Base-by-base conservation (phyloP, 2,113 vertebrate genomes). In the Ceuthmochares aereus region DNA sequence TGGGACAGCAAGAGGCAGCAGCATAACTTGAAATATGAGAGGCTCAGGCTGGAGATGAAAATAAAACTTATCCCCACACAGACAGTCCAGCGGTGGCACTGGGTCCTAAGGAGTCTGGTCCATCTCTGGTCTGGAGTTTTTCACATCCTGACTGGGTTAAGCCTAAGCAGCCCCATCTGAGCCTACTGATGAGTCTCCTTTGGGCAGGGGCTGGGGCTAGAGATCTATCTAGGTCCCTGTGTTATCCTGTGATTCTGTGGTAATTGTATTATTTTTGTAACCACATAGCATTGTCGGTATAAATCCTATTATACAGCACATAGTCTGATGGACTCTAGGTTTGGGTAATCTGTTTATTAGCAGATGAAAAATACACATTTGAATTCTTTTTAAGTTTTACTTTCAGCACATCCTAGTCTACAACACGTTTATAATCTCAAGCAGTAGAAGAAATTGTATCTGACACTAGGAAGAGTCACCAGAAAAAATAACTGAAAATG, bases 1-100 rank as follows among this genome's bases (percentile, higher is more conserved):
- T 8, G 20, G 30, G 32, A 52, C 6, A 4, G 1, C 0, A 3
- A 62, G 16, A 66, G 30, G 4, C 8, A 52, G 21, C 2, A 4
- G 22, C 22, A n/a, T 10, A 67, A 67, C 8, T 1, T 72, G 54
- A 86, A 66, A 32, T 7, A 23, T 5, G 3, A 6, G 16, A 64
- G 14, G 26, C 16, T 75, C 19, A n/a, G n/a, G n/a, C n/a, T 60
- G 8, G 8, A 59, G 11, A 55, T 15, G 43, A 36, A 2, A 45
- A 86, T 4, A 40, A 64, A 16, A 2, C 7, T 78, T 79, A n/a
- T 19, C 2, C 4, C 16, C 10, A 0, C 12, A 29, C 1, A 12
- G 34, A 32, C 6, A 52, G 19, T 36, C 22, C 12, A 58, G 8
- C 0, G 0, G 14, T 49, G 6, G 32, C 55, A 9, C 20, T 1